Base-by-base conservation (phyloP, 2,797 vertebrate genomes). In the Rhadinocentrus ornatus region DNA sequence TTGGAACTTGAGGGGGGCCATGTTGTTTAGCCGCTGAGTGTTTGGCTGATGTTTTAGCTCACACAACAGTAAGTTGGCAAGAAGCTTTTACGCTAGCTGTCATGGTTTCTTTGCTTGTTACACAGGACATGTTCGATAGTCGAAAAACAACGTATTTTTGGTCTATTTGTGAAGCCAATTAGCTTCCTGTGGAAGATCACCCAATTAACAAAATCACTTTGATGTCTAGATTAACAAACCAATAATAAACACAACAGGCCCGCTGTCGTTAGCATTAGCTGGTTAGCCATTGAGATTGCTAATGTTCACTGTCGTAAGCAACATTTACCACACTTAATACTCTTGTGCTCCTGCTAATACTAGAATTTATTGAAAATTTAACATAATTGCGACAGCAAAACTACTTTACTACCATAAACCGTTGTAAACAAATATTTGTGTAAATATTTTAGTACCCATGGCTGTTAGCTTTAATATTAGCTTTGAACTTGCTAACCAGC, bases 1-100 rank as follows among this genome's bases (percentile, higher is more conserved):
- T 93, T 93, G 93, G 89, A 65, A 90, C 91, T 88, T 92, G 91
- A 90, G 92, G 91, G 93, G 93, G 93, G 93, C 92, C 94, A 94
- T 95, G 93, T 94, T 94, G 91, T 93, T 92, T 73, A 91, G 89
- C 87, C 83, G 59, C 79, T 79, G 69, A 86, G 84, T 89, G 91
- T 89, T 88, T 92, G 89, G 64, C 85, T 88, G 73, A 71, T 90
- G 86, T 77, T 89, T 82, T 69, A 84, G 86, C 86, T 82, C 75
- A 77, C 71, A 75, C 81, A 90, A 82, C 88, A 91, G 66, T 81
- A 77, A 88, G 67, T 82, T 83, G 68, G 73, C 77, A 73, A 75
- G 75, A 82, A 82, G 78, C 82, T 62, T 34, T 57, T 20, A 37
- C 34, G 77, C 76, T 85, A 80, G 62, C 72, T 61, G 41, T 13